phyloP scores from a whole-genome alignment of 2,888 invertebrate genomes.

The Oasisia sp. region DNA sequence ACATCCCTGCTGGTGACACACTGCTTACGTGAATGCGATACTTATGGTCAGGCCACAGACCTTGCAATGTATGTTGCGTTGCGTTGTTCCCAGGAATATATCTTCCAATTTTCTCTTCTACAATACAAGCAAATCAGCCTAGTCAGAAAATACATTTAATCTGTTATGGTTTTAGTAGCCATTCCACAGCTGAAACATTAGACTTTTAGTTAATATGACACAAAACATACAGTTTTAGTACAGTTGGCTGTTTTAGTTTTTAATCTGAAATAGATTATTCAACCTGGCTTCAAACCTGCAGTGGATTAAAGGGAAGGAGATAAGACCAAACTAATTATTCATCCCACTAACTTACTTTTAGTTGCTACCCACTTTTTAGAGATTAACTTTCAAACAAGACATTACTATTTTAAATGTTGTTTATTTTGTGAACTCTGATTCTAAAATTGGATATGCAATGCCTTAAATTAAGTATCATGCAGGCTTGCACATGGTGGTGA shows the following conservation, averaged over 20 bases:
- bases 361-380: no score
- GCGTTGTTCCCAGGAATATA: neutral
- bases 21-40: neutral
- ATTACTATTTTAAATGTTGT: no score
- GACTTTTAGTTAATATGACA: neutral
- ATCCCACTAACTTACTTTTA: no score
- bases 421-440: no score
- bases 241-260: neutral
- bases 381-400: no score
- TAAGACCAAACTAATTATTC: no score
- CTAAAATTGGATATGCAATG: no score
- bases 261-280: neutral
- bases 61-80: neutral
- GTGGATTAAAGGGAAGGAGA: no score
- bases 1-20: neutral
- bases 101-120: neutral
- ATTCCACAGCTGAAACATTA: neutral
- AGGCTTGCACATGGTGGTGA: no score
- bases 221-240: neutral
- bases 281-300: no score
- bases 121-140: neutral
- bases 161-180: neutral
- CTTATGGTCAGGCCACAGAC: neutral
- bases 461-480: no score
- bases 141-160: neutral